Base-by-base conservation (phyloP, 35 echinoderm and acorn worm genomes). In the Apostichopus californicus region DNA sequence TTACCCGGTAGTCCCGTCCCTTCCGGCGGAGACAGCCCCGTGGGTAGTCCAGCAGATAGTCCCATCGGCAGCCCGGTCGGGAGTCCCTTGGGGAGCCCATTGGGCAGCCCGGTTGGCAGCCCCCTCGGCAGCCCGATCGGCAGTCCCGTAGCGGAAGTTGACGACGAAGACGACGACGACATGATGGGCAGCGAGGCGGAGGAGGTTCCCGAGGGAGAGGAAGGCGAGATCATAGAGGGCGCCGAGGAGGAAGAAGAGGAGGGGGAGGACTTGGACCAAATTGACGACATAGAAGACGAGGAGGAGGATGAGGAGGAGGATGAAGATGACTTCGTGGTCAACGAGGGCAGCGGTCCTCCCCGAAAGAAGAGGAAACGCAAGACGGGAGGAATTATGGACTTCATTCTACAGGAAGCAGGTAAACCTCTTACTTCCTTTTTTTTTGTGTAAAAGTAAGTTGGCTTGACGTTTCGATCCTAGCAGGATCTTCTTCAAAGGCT, bases 371-470 rank as follows among this genome's bases (percentile, higher is more conserved):
- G 68, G 28, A 72, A 61, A 26, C 94, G 94, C 77, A 98, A 92
- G 80, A 89, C 92, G 1, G 79, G 92, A 25, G 86, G 90, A 6
- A 78, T 85, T 5, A 85, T 86, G 61, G 93, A 91, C 24, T 98
- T 98, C 86, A 98, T 98, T 93, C 55, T 98, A 77, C 90, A 95
- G 12, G 96, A 98, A 73, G 96, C 96, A 55, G 96, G 96, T 98
- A 28, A 94, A 94, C 22, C 21, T 79, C 5, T 52, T 79, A 3
- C 8, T 0, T 61, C 58, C 1, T 61, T 12, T 11, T 61, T 57
- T 54, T 20, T 46, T 34, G 1, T 25, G 25, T 25, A 25, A 25
- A 25, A 25, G 25, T 25, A 25, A 25, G 25, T 25, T 25, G 25
- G 25, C 25, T 25, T 25, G 25, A 25, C 25, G 25, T 25, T 25